Evolutionary conservation across 2,113 vertebrate species (phyloP), one percentile per base, ranked within the genome.

Genomic region (Phalacrocorax carbo): DNA sequence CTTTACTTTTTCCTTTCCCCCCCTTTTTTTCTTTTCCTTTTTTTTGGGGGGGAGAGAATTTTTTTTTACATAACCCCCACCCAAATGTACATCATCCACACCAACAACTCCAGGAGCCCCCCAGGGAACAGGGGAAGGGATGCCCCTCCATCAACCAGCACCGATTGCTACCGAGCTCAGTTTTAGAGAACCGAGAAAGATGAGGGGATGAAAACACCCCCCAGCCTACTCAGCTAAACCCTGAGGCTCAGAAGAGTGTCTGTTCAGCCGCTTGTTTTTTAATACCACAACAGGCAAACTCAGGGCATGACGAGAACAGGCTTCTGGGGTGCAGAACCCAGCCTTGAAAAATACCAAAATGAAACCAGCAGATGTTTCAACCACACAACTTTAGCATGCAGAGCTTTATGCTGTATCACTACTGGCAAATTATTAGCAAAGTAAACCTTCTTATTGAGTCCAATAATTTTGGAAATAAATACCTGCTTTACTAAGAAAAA

Each of bases 371-470:
- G 92, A 38, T 58, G 69, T 62, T 86, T n/a, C n/a, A 54, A 13
- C 51, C 82, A 2, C 68, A 20, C 9, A 11, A 13, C 75, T 42
- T 34, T 23, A 57, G 61, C 62, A 9, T 0, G 12, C 54, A n/a
- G 70, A 80, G 36, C 36, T 66, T 26, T 34, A 14, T 2, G 0
- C 34, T 48, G 32, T 3, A 62, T 15, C 71, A 15, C 52, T 36
- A 1, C 54, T 9, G n/a, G 0, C 0, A 79, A 79, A 54, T 48
- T 26, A 25, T 38, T 13, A 66, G 20, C 40, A 32, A 66, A 69
- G 26, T 5, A 29, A 70, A 79, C 29, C 44, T 84, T 51, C 30
- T 34, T 36, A 40, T 4, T 11, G 23, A 76, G 38, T 34, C 23
- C 15, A 54, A 48, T 19, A 17, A 29, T 13, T 65, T 21, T 13